Base-by-base conservation (phyloP, 2,797 vertebrate species). In the Spinus olivaceus region DNA sequence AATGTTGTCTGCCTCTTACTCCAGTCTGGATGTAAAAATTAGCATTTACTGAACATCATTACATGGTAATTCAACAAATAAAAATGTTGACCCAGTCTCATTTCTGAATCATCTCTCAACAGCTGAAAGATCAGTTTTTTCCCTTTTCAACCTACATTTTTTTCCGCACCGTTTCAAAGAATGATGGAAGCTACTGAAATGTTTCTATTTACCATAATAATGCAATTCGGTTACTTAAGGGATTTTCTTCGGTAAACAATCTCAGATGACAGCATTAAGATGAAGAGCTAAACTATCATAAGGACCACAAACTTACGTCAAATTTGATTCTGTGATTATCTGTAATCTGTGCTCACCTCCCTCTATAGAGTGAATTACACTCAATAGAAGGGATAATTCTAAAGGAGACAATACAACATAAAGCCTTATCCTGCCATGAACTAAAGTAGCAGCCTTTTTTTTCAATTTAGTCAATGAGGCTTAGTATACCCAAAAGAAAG, bases 401-500 rank as follows among this genome's bases (percentile, higher is more conserved):
- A 79, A 97, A 91, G 88, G 87, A 96, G 60, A 80, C 81, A 94
- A 94, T 97, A 93, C 90, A 92, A 93, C 91, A 96, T 95, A 96
- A 97, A 97, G 95, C 95, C 89, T 96, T 96, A 94, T 94, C 49
- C 84, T 63, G 67, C 81, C 84, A 95, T 18, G 81, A 94, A 63
- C 77, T 67, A 46, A 93, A 88, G 91, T 13, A 85, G 80, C 92
- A 96, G 94, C 63, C 44, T 91, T 88, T 96, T 96, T 96, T 96
- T 95, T 94, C 93, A 90, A 81, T 79, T 93, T 88, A 95, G 72
- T 94, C 93, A 86, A 81, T 57, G 87, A 97, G 84, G 93, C 94
- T 96, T 83, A 94, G 81, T 49, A 90, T 70, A 64, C 12, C 56
- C 42, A 49, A 95, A 91, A 88, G 95, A 96, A 97, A 94, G 83